A percentile compares a stretch with the other conserved stretches of the same genome.
These are phyloP conservation scores for Microdon myrmicae DNA, from an alignment of 2,888 invertebrate genomes.

Conservation along the genomic window DNA sequence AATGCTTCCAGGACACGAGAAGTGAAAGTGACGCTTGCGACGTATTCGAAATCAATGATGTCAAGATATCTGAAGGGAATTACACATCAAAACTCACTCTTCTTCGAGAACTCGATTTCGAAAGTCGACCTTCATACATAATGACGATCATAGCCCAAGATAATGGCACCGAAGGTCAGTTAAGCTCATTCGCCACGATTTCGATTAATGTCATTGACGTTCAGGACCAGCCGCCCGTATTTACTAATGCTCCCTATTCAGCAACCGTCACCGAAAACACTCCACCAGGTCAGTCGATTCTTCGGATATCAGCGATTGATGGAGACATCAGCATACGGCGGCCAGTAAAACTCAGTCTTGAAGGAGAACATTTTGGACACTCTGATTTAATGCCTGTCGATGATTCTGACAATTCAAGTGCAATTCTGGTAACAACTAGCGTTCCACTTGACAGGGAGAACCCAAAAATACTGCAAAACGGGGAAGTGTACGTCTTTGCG, in stretches of 20 bases:
- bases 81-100: conserved; percentile 77
- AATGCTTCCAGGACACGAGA: conserved; percentile 71
- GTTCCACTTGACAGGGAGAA: conserved; percentile 80
- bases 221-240: conserved; percentile 85
- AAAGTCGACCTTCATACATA: conserved; percentile 78
- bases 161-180: conserved; percentile 71
- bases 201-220: conserved; percentile 81
- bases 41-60: conserved; percentile 74
- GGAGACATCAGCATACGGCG: conserved; percentile 83
- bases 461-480: conserved; percentile 77
- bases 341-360: conserved; percentile 74
- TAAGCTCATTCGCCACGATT: conserved; percentile 77
- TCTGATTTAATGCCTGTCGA: conserved; percentile 71
- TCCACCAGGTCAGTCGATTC: conserved; percentile 73
- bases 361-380: conserved; percentile 76
- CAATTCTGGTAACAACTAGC: conserved; percentile 73
- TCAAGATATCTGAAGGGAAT: conserved; percentile 75
- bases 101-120: conserved; percentile 78
- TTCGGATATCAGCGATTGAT: conserved; percentile 80
- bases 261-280: conserved; percentile 81
- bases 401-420: conserved; percentile 69
- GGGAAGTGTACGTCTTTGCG: conserved; percentile 79
- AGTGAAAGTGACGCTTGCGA: conserved; percentile 77
- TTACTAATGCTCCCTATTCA: conserved; percentile 83
- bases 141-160: conserved; percentile 77